Base-by-base conservation (phyloP, 2,888 invertebrate genomes). In the Mimas tiliae region DNA sequence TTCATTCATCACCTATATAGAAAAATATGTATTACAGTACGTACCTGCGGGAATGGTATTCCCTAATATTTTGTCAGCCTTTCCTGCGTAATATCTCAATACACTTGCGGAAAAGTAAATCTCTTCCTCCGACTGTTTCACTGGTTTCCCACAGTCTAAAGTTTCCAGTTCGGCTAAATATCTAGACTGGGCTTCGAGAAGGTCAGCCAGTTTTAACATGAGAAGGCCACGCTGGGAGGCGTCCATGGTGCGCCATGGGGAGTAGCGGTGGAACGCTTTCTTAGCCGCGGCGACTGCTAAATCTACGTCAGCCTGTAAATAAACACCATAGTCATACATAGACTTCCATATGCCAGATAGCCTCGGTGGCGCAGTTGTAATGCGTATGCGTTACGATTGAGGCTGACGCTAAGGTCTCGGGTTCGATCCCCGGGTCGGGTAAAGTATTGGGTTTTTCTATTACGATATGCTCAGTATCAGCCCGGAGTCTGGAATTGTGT, bases 91-190 rank as follows among this genome's bases (percentile, higher is more conserved):
- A 82, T 98, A 98, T 74, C 98, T 95, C 8, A 98, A 77, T 50
- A 95, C 95, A 64, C 94, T 94, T 0, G 96, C 93, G 14, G 95
- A 93, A 69, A 91, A 90, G 9, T 94, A 94, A 0, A 97, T 88
- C 84, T 98, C 98, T 53, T 95, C 96, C 69, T 94, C 94, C 0
- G 98, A 95, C 69, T 94, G 90, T 42, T 95, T 91, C 76, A 96
- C 98, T 0, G 98, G 98, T 84, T 99, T 99, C 0, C 99, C 99
- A 87, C 98, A 98, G 86, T 99, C 98, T 70, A 98, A 85, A 0
- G 99, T 98, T 92, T 99, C 99, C 73, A 99, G 94, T 78, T 98
- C 97, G 3, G 97, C 97, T 69, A 98, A 83, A 70, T 96, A 95
- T 16, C 94, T 90, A 42, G 94, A 93, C 79, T 98, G 97, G 33